These are phyloP conservation scores for Pelobates fuscus DNA, from an alignment of 2,113 vertebrate species.

Conservation along the genomic window DNA sequence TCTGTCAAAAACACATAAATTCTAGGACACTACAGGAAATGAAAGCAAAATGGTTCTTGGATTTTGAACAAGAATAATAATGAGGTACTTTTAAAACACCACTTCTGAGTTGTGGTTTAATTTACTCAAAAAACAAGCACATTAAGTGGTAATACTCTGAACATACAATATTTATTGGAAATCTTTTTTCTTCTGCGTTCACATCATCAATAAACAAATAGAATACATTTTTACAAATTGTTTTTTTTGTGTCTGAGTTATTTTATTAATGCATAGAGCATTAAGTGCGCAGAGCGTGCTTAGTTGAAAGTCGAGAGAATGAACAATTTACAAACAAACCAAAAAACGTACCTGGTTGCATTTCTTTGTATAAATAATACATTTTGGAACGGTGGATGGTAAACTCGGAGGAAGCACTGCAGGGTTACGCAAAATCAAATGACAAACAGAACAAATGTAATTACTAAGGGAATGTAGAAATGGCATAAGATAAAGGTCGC, in stretches of 20 bases:
- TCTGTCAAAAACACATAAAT: neutral
- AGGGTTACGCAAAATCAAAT: neutral
- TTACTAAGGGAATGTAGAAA: conserved; percentile 7
- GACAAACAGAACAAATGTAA: conserved; percentile 1
- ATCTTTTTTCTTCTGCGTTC: neutral
- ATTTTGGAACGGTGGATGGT: too few relatives aligned
- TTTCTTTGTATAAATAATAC: neutral
- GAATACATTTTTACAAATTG: too few relatives aligned
- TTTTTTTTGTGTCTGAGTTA: neutral
- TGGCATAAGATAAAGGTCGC: neutral
- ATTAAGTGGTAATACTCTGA: neutral
- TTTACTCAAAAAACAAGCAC: neutral
- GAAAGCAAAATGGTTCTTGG: neutral
- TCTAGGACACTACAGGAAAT: neutral
- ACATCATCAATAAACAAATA: neutral
- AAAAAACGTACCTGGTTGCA: conserved; percentile 25
- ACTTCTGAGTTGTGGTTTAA: neutral
- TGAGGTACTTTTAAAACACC: neutral
- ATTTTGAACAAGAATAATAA: neutral
- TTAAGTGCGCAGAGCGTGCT: neutral
- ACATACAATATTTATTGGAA: neutral
- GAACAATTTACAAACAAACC: conserved; percentile 1
- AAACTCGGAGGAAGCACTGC: too few relatives aligned
- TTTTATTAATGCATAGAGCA: conserved; percentile 1
- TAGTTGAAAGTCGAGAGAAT: conserved; percentile 2